A percentile compares a stretch with the other conserved stretches of the same genome.
phyloP scores from a whole-genome alignment of 2,888 invertebrate species.

The Podotricha telesiphe region DNA sequence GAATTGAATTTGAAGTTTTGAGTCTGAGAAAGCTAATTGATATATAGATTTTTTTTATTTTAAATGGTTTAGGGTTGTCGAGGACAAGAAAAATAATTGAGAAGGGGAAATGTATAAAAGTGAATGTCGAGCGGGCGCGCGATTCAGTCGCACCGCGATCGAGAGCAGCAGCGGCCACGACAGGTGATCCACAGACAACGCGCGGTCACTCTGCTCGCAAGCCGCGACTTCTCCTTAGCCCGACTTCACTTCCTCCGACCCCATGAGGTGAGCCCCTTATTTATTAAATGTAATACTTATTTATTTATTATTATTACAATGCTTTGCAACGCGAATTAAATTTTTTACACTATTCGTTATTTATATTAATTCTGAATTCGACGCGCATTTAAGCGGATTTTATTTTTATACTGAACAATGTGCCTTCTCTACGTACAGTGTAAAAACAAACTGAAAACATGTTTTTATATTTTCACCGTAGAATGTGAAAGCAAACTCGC shows the following conservation, averaged over 20 bases:
- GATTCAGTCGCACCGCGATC: conserved; percentile 72
- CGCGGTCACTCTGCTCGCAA: conserved; percentile 33
- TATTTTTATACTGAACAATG: background rate
- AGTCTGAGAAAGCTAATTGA: background rate
- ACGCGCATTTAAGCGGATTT: conserved; percentile 16
- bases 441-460: background rate
- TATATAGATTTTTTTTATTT: conserved; percentile 16
- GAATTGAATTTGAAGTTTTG: background rate
- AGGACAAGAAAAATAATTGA: conserved; percentile 60
- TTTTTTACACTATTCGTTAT: conserved; percentile 21
- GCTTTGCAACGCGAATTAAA: conserved; percentile 40
- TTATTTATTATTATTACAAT: conserved; percentile 21
- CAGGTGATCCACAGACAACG: conserved; percentile 32
- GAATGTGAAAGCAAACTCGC: conserved; percentile 36
- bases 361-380: conserved; percentile 27
- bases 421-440: background rate
- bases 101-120: conserved; percentile 77
- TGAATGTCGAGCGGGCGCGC: conserved; percentile 64
- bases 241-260: conserved; percentile 31
- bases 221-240: conserved; percentile 25
- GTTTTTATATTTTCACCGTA: conserved; percentile 24
- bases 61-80: conserved; percentile 49
- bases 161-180: conserved; percentile 51
- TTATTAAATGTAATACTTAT: background rate
- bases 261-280: conserved; percentile 42